Base-by-base conservation (phyloP, 2,888 invertebrate genomes). In the Lasioglossum leucozonium region DNA sequence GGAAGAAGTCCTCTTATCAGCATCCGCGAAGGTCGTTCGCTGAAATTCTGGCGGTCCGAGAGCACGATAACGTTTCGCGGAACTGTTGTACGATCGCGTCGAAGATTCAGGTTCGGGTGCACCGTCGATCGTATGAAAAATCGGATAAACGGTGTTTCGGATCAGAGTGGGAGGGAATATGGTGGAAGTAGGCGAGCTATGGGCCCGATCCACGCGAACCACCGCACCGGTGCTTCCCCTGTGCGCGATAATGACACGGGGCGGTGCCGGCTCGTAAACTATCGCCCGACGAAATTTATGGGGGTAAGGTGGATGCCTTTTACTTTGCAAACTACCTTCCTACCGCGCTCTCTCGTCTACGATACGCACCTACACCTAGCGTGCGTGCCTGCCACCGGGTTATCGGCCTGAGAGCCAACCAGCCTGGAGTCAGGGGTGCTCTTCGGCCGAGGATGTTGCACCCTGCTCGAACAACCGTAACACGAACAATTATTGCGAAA, bases 261-360 rank as follows among this genome's bases (percentile, higher is more conserved):
- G 94, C 94, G 94, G 93, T 92, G 90, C 94, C 89, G 91, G 88
- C 91, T 93, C 94, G 93, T 94, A 94, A 94, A 94, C 91, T 93
- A 94, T 94, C 93, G 91, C 85, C 92, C 88, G 67, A 89, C 90
- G 91, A 91, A 93, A 94, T 94, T 94, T 94, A 94, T 92, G 93
- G 92, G 93, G 92, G 81, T 89, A 89, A 88, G 83, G 90, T 89
- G 86, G 85, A 87, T 88, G 80, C 84, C 73, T 86, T 79, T 87
- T 85, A 86, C 81, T 86, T 79, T 47, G 88, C 86, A 84, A 80
- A 88, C 75, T 78, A 67, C 75, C 80, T 86, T 82, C 82, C 76
- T 81, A 81, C 81, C 67, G 73, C 78, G 72, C 79, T 71, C 44
- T 47, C 75, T 77, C 77, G 72, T 83, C 88, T 84, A 88, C 44